phyloP scores from a whole-genome alignment of 2,797 vertebrate species.

The Phoeniculus purpureus region DNA sequence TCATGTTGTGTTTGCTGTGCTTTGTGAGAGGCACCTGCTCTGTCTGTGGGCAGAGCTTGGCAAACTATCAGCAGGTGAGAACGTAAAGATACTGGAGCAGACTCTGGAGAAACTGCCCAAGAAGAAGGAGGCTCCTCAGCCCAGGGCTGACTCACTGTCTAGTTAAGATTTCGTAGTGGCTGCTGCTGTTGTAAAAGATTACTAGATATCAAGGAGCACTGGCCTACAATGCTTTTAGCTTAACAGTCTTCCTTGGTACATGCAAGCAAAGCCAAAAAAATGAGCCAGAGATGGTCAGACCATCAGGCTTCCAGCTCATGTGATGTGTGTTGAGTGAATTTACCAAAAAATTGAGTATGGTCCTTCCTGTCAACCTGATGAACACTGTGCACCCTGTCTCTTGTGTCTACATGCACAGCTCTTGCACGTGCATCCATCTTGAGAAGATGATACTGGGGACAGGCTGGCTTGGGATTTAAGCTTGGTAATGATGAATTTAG shows the following conservation, averaged over 20 bases:
- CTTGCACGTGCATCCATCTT: background rate
- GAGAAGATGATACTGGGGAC: background rate
- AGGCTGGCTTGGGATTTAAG: background rate
- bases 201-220: background rate
- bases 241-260: background rate
- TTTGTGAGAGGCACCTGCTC: background rate
- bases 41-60: background rate
- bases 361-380: background rate
- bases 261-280: background rate
- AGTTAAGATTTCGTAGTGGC: background rate
- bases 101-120: background rate
- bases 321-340: background rate
- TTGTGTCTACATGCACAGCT: background rate
- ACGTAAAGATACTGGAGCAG: background rate
- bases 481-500: too few species aligned
- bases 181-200: background rate
- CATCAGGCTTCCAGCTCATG: background rate
- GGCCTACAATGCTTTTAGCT: background rate
- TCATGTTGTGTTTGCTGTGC: background rate
- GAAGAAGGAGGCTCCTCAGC: background rate
- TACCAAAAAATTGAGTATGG: background rate
- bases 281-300: background rate
- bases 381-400: background rate
- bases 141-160: background rate
- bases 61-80: background rate